Evolutionary conservation across 2,113 vertebrate genomes (phyloP).

Genomic region (Seriola dumerili): DNA sequence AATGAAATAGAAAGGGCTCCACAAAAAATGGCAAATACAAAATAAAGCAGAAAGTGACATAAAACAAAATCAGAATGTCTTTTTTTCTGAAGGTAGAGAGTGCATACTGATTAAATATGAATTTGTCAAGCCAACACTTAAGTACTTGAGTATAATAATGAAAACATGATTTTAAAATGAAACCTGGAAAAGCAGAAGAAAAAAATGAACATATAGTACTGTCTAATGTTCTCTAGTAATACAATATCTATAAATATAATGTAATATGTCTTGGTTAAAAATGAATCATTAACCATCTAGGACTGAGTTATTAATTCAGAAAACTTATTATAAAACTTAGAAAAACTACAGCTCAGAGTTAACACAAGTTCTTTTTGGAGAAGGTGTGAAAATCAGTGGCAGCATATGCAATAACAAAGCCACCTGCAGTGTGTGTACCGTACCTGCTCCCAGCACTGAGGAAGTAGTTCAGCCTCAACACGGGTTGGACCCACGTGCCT

Average conservation of each 20-base stretch:
- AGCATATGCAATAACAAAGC: slow-evolving; percentile 2
- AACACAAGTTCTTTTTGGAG: background rate
- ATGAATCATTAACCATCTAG: background rate
- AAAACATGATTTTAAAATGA: background rate
- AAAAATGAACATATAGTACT: too few relatives aligned
- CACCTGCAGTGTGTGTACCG: slow-evolving; percentile 9
- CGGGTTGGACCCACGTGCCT: slow-evolving; percentile 97
- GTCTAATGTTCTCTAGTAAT: too few relatives aligned
- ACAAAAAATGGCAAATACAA: background rate
- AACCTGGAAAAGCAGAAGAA: background rate
- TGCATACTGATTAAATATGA: too few relatives aligned
- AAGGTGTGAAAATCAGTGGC: slow-evolving; percentile 3
- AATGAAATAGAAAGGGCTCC: too few relatives aligned
- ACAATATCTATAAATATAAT: background rate
- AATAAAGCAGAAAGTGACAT: too few relatives aligned
- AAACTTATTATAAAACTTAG: background rate
- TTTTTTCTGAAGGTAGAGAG: too few relatives aligned
- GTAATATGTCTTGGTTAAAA: background rate
- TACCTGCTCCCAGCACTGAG: slow-evolving; percentile 99
- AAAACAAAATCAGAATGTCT: too few relatives aligned
- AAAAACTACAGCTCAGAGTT: background rate
- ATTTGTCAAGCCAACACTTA: background rate
- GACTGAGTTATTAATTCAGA: background rate
- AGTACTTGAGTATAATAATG: background rate
- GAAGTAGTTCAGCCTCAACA: slow-evolving; percentile 96